Base-by-base conservation (phyloP, 2,888 invertebrate genomes). In the Volucella inflata region DNA sequence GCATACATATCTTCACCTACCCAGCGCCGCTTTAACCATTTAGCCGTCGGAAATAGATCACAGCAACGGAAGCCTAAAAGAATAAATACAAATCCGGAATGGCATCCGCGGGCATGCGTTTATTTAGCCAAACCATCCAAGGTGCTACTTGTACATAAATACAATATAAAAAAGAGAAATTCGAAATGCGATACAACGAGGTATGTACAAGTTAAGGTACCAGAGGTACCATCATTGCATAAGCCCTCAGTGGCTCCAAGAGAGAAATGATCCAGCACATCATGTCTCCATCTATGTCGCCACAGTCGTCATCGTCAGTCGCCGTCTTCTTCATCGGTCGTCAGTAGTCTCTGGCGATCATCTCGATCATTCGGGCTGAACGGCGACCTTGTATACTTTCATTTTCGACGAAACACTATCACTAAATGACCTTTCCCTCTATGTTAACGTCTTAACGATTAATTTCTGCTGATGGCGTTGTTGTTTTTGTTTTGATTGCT, bases 371-470 rank as follows among this genome's bases (percentile, higher is more conserved):
- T 48, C 75, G 40, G 60, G 65, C 36, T 55, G 38, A 75, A 72
- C 70, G 71, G 70, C 84, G 84, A 84, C 84, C 84, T 84, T 84
- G 84, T 67, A 9, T 71, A 84, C 84, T 84, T 84, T 84, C 84
- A 71, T 80, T 84, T 84, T 84, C 84, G 75, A 84, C 51, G 46
- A 36, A 57, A 60, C 80, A 71, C 80, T 67, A 84, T 80, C 84
- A 71, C 84, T 75, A 67, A 65, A 59, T 80, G 84, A 84, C 84
- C 84, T 84, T 84, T 84, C 84, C 84, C 84, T 75, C 64, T 75
- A 30, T 30, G 30, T 30, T 30, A 30, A 30, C 6, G 30, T 30
- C 79, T 48, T 70, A 74, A 70, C 83, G 75, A 79, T 84, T 79
- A 79, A 83, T 67, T 78, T 62, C 50, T 51, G 67, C 51, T 44